Conservation (phyloP, 1,140 invertebrate species). For the Pristionchus pacificus region DNA sequence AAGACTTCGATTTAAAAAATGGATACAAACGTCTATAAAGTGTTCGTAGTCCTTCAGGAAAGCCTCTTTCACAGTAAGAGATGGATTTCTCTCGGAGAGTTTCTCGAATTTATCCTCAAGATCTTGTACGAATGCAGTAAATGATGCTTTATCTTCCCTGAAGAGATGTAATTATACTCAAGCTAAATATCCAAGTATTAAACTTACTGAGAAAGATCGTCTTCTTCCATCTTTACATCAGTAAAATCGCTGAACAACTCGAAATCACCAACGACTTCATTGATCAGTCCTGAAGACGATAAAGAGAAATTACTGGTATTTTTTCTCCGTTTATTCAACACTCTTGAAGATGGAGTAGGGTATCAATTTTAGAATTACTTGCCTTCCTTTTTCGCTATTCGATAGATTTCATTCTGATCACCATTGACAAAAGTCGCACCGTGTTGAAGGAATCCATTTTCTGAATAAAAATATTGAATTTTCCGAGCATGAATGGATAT, state of each 20-base stretch:
- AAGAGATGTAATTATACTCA: not conserved
- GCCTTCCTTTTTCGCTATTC: not conserved
- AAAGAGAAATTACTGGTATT: not conserved
- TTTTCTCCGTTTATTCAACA: not conserved
- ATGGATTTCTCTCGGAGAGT: not conserved
- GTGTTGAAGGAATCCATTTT: constrained; percentile 1
- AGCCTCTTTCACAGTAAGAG: not conserved
- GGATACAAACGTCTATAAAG: not conserved
- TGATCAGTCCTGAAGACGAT: not conserved
- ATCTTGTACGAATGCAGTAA: not conserved
- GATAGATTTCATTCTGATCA: not conserved
- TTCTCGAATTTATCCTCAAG: not conserved
- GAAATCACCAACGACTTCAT: not conserved
- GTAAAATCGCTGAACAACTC: not conserved
- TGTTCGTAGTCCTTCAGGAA: not conserved
- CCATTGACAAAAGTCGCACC: not conserved
- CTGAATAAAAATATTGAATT: no score
- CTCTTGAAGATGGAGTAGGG: not conserved
- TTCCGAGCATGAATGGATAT: no score
- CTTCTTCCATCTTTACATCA: not conserved
- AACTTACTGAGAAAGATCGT: not conserved
- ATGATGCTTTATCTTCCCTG: not conserved
- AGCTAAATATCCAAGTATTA: not conserved
- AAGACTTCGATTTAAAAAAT: no score
- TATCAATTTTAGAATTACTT: not conserved